These are phyloP conservation scores for Stratiomys singularior DNA, from an alignment of 2,888 invertebrate species.

Conservation along the genomic window DNA sequence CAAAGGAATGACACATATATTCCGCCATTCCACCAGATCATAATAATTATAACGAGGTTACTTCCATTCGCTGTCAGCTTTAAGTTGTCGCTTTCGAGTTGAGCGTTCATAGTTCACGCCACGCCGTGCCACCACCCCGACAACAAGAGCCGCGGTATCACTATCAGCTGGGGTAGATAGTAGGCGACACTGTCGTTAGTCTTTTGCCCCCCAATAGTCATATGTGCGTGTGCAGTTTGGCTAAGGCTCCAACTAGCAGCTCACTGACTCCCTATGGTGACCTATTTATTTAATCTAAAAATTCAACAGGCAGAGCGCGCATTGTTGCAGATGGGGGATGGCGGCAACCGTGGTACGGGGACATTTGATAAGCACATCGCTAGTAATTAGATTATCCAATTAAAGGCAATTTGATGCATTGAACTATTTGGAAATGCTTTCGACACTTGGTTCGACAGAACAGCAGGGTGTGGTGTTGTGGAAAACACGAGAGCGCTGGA, in stretches of 20 bases:
- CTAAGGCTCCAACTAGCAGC: neutral
- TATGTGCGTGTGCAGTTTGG: neutral
- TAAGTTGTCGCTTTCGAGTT: slow-evolving; percentile 20
- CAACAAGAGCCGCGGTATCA: neutral
- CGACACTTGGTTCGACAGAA: neutral
- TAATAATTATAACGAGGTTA: slow-evolving; percentile 28
- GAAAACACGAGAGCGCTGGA: too few species aligned
- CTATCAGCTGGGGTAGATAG: neutral
- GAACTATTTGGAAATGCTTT: neutral
- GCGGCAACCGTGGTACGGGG: neutral
- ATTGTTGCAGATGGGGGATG: neutral
- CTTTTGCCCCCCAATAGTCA: too few species aligned
- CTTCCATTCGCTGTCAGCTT: slow-evolving; percentile 39
- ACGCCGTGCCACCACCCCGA: too few species aligned
- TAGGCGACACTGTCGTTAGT: neutral
- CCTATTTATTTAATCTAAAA: slow-evolving; percentile 39
- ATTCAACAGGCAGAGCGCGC: neutral
- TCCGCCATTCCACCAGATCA: neutral
- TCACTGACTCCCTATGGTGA: slow-evolving; percentile 24
- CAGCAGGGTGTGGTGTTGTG: slow-evolving; percentile 11
- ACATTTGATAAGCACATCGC: neutral
- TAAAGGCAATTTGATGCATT: slow-evolving; percentile 26
- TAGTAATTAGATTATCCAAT: slow-evolving; percentile 42
- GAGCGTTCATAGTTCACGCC: slow-evolving; percentile 24
- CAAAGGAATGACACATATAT: slow-evolving; percentile 11